phyloP scores from a whole-genome alignment of 2,797 vertebrate genomes.

The Oceanodroma leucorhoa region DNA sequence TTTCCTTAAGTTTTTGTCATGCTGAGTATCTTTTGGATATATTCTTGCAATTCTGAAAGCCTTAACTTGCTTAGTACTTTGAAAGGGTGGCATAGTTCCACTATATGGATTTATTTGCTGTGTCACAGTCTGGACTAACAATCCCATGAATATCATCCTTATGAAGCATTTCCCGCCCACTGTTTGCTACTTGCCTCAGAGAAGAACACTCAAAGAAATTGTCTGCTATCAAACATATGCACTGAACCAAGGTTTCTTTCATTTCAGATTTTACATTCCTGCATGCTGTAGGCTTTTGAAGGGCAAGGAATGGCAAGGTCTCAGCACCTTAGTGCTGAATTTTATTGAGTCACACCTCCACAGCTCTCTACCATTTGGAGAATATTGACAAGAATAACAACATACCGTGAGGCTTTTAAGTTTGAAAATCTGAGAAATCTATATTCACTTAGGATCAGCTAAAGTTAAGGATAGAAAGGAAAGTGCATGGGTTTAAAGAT shows the following conservation, averaged over 20 bases:
- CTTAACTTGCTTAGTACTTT: background rate
- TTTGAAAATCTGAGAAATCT: background rate
- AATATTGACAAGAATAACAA: background rate
- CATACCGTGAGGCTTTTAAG: background rate
- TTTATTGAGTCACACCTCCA: background rate
- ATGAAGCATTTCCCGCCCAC: too few species aligned
- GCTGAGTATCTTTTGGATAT: background rate
- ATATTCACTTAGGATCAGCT: background rate
- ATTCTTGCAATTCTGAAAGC: background rate
- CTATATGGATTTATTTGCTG: background rate
- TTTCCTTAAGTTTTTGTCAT: background rate
- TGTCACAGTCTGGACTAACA: background rate
- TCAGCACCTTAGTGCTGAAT: background rate
- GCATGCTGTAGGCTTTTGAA: background rate
- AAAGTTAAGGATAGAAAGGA: background rate
- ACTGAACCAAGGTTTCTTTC: background rate
- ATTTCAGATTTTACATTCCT: background rate
- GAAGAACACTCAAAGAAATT: too few species aligned
- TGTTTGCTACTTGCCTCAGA: too few species aligned
- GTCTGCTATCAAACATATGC: background rate
- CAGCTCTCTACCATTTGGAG: background rate
- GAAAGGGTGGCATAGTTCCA: background rate
- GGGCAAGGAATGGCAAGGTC: background rate
- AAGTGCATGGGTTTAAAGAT: background rate
- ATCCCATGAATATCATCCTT: background rate